Evolutionary conservation across 1,140 invertebrate genomes (phyloP), one percentile per base, ranked within the genome.

Genomic region (Halesus radiatus): DNA sequence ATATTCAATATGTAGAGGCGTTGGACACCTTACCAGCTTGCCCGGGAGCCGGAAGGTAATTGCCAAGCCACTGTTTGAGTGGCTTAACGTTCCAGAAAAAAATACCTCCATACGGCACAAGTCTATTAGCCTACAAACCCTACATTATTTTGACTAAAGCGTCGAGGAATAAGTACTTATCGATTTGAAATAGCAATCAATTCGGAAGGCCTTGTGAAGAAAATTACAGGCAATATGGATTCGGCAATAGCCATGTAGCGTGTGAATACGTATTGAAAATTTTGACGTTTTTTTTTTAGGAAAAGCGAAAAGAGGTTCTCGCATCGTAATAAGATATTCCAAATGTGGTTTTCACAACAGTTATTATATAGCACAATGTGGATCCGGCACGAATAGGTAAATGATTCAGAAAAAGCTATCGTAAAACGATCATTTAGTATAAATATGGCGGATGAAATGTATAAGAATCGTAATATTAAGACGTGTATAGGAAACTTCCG

Each of bases 251-350:
- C 37, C 13, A 45, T 45, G 56, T 60, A 20, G 56, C 56, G 56
- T 60, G 56, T 60, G 56, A 60, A 60, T 60, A 23, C 23, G 56
- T 60, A 60, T 60, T 23, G 56, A 60, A 60, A 22, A 60, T 60
- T 70, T 37, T 70, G 66, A 70, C 5, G 18, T 37, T 50, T 70
- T 50, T 70, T 70, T 23, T 32, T 29, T 68, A 23, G 3, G 37
- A 16, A 37, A 70, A 29, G 45, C 29, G 29, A 26, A 70, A 70
- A 70, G 45, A 70, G 45, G 45, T 29, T 70, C 29, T 18, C n/a
- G 20, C 22, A 29, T 26, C 45, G 66, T 37, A 70, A 70, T 37
- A 70, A 70, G 66, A 29, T 70, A 70, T 70, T 70, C 45, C 66
- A 3, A 37, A 70, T 50, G 45, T 29, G 66, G 66, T 70, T 50